Percentiles rank a stretch among this genome's conserved stretches.
phyloP scores from a whole-genome alignment of 2,888 invertebrate species.

The Hesperia comma region DNA sequence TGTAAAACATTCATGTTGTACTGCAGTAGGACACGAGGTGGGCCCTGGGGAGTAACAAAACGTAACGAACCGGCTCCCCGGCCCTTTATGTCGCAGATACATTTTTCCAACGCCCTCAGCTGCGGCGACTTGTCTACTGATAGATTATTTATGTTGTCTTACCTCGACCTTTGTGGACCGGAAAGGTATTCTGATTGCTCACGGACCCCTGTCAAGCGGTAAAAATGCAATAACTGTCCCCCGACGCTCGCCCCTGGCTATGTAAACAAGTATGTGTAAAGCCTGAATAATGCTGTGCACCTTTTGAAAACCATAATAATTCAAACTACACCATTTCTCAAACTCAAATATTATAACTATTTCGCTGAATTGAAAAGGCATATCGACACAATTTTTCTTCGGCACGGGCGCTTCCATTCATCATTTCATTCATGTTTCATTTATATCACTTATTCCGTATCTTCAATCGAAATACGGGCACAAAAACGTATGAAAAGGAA shows the following conservation, averaged over 20 bases:
- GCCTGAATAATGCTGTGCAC: constrained; percentile 24
- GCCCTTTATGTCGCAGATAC: constrained; percentile 76
- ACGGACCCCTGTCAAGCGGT: constrained; percentile 53
- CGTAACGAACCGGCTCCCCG: constrained; percentile 78
- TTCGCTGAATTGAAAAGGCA: constrained; percentile 28
- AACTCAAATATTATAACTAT: constrained; percentile 15
- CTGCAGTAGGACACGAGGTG: constrained; percentile 57
- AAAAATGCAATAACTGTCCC: constrained; percentile 46
- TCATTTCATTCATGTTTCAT: constrained; percentile 37
- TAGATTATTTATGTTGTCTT: constrained; percentile 77
- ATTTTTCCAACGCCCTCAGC: constrained; percentile 70
- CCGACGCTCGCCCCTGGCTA: constrained; percentile 5
- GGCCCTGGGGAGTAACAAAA: constrained; percentile 78
- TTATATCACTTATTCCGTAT: constrained; percentile 35
- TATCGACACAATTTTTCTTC: constrained; percentile 31
- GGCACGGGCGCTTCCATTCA: constrained; percentile 31
- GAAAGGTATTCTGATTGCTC: constrained; percentile 64
- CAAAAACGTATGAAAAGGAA: constrained; percentile 37
- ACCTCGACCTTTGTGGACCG: constrained; percentile 55
- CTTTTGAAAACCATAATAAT: constrained; percentile 20
- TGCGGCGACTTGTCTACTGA: constrained; percentile 62
- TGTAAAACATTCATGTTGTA: constrained; percentile 76
- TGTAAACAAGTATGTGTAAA: neutral
- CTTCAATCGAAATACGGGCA: constrained; percentile 34
- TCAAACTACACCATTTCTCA: constrained; percentile 8